phyloP scores from a whole-genome alignment of 2,888 invertebrate genomes.

The Noctua comes region DNA sequence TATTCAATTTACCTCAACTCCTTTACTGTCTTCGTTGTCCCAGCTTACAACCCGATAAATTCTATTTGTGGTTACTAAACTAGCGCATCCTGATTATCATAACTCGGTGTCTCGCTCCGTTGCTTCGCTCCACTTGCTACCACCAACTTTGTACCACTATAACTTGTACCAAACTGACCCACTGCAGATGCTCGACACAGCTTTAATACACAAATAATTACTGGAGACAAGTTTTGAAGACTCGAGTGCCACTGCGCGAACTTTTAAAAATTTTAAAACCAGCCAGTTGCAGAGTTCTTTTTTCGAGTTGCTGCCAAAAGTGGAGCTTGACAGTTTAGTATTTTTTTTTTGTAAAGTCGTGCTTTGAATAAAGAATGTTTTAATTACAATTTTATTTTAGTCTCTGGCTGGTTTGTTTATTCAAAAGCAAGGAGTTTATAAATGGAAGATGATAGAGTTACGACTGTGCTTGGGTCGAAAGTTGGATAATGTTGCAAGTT shows the following conservation, averaged over 20 bases:
- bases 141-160: constrained; percentile 67
- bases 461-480: constrained; percentile 42
- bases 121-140: constrained; percentile 61
- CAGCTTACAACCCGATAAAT: neutral
- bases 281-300: constrained; percentile 43
- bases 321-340: constrained; percentile 53
- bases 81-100: constrained; percentile 48
- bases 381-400: constrained; percentile 54
- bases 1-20: neutral
- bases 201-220: constrained; percentile 77
- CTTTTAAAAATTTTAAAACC: constrained; percentile 57
- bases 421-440: constrained; percentile 41
- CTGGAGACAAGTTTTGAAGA: constrained; percentile 68
- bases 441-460: constrained; percentile 56
- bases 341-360: constrained; percentile 27
- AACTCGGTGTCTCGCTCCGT: constrained; percentile 43
- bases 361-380: constrained; percentile 55
- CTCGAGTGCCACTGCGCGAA: constrained; percentile 55
- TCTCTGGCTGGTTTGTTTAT: constrained; percentile 52
- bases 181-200: constrained; percentile 69
- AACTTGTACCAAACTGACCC: constrained; percentile 72
- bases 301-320: constrained; percentile 51
- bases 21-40: neutral
- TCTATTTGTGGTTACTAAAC: neutral
- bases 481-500: constrained; percentile 56